A percentile compares a stretch with the other conserved stretches of the same genome.
These are phyloP conservation scores for Tricholauxania praeusta DNA, from an alignment of 2,888 invertebrate species.

Conservation along the genomic window DNA sequence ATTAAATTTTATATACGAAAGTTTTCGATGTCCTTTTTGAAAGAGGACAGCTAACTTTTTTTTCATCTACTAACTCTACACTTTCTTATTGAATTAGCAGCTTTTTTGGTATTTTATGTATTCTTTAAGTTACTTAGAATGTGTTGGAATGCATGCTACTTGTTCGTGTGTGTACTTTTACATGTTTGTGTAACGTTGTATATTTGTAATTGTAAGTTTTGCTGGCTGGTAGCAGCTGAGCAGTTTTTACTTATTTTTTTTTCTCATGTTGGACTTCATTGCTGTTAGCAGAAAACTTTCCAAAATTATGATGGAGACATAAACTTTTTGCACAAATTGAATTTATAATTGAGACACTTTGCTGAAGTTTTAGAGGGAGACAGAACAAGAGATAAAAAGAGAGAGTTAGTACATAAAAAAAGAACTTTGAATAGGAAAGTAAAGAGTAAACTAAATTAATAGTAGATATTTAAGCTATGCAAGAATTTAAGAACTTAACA, in stretches of 20 bases:
- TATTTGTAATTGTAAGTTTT: slow-evolving; percentile 28
- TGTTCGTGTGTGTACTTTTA: no score
- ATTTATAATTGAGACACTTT: slow-evolving; percentile 34
- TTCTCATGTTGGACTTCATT: slow-evolving; percentile 21
- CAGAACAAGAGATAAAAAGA: background rate
- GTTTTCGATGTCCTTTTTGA: slow-evolving; percentile 17
- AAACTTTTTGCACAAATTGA: slow-evolving; percentile 34
- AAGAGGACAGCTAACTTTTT: no score
- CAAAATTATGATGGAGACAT: slow-evolving; percentile 34
- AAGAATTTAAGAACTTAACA: no score
- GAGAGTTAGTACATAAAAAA: background rate
- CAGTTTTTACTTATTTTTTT: background rate
- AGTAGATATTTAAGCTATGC: no score
- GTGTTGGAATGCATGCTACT: no score
- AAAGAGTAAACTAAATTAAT: no score
- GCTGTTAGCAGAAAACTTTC: slow-evolving; percentile 16
- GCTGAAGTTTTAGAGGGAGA: background rate
- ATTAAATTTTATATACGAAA: background rate
- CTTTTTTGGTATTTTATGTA: slow-evolving; percentile 5
- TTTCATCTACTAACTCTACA: background rate
- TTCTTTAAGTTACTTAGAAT: no score
- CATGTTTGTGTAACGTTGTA: no score
- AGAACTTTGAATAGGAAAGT: no score
- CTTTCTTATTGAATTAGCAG: slow-evolving; percentile 38
- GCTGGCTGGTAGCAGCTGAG: slow-evolving; percentile 20